These are phyloP conservation scores for Diarsia brunnea DNA, from an alignment of 2,888 invertebrate genomes.

Conservation along the genomic window DNA sequence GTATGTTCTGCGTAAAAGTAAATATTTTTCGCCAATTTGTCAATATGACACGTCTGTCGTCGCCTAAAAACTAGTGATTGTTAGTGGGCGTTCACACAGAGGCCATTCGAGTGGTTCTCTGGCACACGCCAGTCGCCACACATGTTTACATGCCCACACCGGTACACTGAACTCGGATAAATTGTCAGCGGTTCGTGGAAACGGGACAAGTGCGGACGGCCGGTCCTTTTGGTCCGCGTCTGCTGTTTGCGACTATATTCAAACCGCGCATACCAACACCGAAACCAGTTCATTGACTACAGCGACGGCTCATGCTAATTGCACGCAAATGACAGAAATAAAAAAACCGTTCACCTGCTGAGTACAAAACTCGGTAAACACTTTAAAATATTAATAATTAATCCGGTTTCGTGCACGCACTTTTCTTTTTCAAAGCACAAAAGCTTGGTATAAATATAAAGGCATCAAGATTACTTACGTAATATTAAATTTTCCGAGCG, in stretches of 20 bases:
- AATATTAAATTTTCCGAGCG: conserved; percentile 73
- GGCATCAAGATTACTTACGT: conserved; percentile 73
- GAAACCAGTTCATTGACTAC: conserved; percentile 74
- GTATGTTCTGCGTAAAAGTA: conserved; percentile 30
- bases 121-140: conserved; percentile 67
- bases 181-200: conserved; percentile 84
- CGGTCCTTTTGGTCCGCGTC: conserved; percentile 71
- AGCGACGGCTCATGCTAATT: conserved; percentile 66
- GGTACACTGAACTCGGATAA: conserved; percentile 86
- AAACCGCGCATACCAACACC: conserved; percentile 65
- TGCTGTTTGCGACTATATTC: conserved; percentile 68
- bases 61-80: conserved; percentile 38
- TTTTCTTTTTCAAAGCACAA: conserved; percentile 55
- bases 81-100: conserved; percentile 60
- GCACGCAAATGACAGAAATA: conserved; percentile 43
- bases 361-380: conserved; percentile 33
- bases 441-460: conserved; percentile 69
- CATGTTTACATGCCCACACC: conserved; percentile 78
- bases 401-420: conserved; percentile 52
- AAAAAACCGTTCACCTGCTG: conserved; percentile 42
- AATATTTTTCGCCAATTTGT: conserved; percentile 46
- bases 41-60: conserved; percentile 29
- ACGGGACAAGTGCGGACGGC: conserved; percentile 77
- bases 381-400: conserved; percentile 58
- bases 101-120: conserved; percentile 59